These are phyloP conservation scores for Phylloscopus trochiloides DNA, from an alignment of 2,113 vertebrate species.

Conservation along the genomic window DNA sequence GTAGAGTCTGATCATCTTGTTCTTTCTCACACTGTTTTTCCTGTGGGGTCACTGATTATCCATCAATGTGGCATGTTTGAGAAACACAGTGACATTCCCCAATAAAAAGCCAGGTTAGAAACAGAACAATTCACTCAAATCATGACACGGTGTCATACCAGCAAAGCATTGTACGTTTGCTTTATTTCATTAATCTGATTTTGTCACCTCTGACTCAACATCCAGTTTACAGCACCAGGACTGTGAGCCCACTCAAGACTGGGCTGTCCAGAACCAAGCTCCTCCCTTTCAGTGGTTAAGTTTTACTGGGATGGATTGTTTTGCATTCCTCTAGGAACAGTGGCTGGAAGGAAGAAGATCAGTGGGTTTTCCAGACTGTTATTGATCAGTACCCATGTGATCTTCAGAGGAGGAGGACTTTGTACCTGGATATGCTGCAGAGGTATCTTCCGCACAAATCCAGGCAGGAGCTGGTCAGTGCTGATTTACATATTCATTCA, in stretches of 20 bases:
- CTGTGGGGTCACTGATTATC: neutral
- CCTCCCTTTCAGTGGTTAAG: neutral
- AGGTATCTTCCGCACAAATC: slow-evolving; percentile 82
- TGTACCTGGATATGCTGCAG: slow-evolving; percentile 86
- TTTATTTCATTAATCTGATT: neutral
- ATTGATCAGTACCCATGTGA: slow-evolving; percentile 79
- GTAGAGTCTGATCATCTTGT: neutral
- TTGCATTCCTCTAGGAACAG: slow-evolving; percentile 70
- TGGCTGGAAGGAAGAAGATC: slow-evolving; percentile 82
- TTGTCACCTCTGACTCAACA: neutral
- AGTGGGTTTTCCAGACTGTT: slow-evolving; percentile 79
- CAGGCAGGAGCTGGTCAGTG: slow-evolving; percentile 85
- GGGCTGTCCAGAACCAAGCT: neutral
- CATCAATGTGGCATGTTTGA: neutral
- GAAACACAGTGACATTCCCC: neutral
- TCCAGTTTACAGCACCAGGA: neutral
- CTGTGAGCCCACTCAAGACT: neutral
- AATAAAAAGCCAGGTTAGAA: neutral
- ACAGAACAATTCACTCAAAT: neutral
- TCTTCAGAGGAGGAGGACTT: slow-evolving; percentile 74
- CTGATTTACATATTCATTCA: neutral
- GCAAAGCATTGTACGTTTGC: neutral
- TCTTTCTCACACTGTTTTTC: neutral
- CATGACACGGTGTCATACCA: neutral
- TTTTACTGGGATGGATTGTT: neutral